Evolutionary conservation across 2,888 invertebrate genomes (phyloP).

Genomic region (Pachycephus smyrnensis): DNA sequence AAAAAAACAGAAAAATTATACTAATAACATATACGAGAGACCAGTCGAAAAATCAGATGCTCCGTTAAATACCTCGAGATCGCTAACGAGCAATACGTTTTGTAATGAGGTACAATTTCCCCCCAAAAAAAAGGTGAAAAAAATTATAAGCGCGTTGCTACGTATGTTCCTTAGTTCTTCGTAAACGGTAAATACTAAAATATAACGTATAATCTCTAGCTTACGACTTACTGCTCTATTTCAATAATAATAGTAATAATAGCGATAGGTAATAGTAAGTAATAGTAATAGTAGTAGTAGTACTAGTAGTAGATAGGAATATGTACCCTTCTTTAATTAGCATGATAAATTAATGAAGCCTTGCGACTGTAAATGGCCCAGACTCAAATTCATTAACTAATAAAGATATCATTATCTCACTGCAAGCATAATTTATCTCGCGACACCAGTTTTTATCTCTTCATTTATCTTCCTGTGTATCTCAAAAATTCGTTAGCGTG

Average conservation of each 20-base stretch:
- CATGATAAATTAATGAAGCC: neutral
- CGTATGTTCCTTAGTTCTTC: neutral
- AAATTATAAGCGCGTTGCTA: neutral
- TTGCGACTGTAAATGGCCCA: neutral
- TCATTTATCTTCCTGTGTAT: too few relatives aligned
- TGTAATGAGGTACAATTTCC: neutral
- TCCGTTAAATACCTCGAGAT: slow-evolving; percentile 33
- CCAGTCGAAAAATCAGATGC: slow-evolving; percentile 6
- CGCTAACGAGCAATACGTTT: slow-evolving; percentile 23
- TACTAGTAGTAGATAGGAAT: neutral
- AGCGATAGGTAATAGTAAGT: slow-evolving; percentile 25
- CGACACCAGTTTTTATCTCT: neutral
- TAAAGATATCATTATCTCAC: neutral
- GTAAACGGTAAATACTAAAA: slow-evolving; percentile 20
- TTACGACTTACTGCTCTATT: slow-evolving; percentile 43
- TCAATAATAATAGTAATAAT: neutral
- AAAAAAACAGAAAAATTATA: too few relatives aligned
- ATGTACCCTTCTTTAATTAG: neutral
- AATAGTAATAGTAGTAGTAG: slow-evolving; percentile 9
- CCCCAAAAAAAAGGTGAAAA: neutral
- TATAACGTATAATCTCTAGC: slow-evolving; percentile 40
- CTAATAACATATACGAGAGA: too few relatives aligned
- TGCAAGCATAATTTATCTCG: neutral
- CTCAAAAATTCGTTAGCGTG: too few relatives aligned
- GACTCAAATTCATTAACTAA: neutral